phyloP scores from a whole-genome alignment of 2,888 invertebrate genomes.

The Agrochola litura region DNA sequence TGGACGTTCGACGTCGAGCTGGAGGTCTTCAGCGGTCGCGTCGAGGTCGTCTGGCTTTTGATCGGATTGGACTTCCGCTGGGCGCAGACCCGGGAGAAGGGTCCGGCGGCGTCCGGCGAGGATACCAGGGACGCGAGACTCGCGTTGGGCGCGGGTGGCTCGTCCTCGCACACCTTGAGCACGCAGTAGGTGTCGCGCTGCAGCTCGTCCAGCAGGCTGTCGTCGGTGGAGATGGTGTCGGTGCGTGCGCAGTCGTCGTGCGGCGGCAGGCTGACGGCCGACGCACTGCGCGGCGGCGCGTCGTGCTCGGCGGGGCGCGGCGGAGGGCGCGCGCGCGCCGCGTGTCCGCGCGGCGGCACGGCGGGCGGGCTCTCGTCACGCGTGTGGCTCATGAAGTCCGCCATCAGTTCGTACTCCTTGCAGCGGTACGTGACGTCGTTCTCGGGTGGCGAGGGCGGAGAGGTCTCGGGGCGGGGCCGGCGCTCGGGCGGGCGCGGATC shows the following conservation, averaged over 20 bases:
- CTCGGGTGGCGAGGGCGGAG: conserved; percentile 70
- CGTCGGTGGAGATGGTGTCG: conserved; percentile 81
- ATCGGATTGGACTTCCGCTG: conserved; percentile 88
- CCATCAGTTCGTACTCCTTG: conserved; percentile 84
- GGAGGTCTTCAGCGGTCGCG: conserved; percentile 83
- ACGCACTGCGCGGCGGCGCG: conserved; percentile 91
- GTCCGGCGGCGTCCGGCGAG: conserved; percentile 71
- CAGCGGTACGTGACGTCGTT: conserved; percentile 70
- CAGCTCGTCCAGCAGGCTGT: conserved; percentile 86
- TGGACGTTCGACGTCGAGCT: conserved; percentile 87
- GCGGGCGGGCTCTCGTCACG: conserved; percentile 76
- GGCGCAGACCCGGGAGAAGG: conserved; percentile 84
- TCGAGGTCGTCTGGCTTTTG: conserved; percentile 78
- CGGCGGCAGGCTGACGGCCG: conserved; percentile 90
- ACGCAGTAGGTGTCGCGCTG: conserved; percentile 85
- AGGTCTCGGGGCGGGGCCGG: conserved; percentile 70
- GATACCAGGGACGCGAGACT: conserved; percentile 27
- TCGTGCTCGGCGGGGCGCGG: conserved; percentile 81
- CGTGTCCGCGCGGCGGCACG: conserved; percentile 76
- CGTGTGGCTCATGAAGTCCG: conserved; percentile 79
- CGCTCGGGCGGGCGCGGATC: conserved; percentile 85
- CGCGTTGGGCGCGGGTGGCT: conserved; percentile 66
- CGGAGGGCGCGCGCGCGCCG: conserved; percentile 70
- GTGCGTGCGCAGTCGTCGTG: conserved; percentile 84
- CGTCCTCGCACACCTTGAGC: conserved; percentile 85